A percentile compares a stretch with the other conserved stretches of the same genome.
Evolutionary conservation across 2,797 vertebrate species (phyloP).

Genomic region (Apodemus agrarius): DNA sequence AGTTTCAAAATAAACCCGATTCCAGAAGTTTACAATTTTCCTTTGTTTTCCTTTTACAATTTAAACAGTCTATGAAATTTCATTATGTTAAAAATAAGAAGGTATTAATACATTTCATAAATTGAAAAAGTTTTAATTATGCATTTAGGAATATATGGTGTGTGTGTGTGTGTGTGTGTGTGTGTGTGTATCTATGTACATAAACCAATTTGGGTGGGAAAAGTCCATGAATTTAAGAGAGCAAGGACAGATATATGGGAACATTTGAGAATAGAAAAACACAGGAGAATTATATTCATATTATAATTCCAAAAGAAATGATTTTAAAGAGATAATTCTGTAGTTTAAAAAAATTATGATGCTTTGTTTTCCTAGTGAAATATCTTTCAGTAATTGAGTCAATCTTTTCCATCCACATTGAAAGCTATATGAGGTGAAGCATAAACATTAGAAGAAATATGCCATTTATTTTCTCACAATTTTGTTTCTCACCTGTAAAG

Average conservation of each 20-base stretch:
- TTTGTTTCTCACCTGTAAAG: not conserved
- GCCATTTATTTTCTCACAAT: not conserved
- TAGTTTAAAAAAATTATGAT: no score
- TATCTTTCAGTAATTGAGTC: not conserved
- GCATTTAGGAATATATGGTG: no score
- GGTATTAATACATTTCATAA: not conserved
- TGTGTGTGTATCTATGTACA: not conserved
- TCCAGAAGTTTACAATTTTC: not conserved
- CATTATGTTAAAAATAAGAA: not conserved
- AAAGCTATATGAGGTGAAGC: not conserved
- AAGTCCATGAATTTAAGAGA: not conserved
- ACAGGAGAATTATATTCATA: not conserved
- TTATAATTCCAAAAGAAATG: not conserved
- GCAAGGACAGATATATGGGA: not conserved
- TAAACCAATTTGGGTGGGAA: not conserved
- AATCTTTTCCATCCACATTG: rapidly evolving
- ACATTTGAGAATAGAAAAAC: not conserved
- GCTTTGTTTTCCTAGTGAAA: not conserved
- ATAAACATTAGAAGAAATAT: no score
- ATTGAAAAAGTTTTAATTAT: not conserved
- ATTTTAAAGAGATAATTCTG: not conserved
- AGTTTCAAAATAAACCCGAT: not conserved
- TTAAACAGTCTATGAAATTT: not conserved
- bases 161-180: no score
- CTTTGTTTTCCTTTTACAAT: not conserved